Conservation (phyloP, 2,113 vertebrate species). For the Dicerorhinus sumatrensis region DNA sequence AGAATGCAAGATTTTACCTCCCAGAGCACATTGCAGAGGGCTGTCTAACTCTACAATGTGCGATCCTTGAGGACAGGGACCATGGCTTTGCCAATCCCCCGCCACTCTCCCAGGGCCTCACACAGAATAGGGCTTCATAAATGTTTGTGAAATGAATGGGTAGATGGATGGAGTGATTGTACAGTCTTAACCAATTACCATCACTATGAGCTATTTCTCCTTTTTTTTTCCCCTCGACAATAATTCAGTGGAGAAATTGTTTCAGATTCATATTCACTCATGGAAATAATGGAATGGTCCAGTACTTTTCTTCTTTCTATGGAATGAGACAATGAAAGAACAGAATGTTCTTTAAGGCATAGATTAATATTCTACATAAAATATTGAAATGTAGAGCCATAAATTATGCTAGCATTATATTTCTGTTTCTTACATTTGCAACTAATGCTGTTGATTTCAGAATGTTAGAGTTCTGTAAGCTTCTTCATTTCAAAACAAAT, state of each 20-base stretch:
- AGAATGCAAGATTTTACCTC: not conserved
- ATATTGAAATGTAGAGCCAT: not conserved
- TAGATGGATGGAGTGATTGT: not conserved
- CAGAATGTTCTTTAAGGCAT: not conserved
- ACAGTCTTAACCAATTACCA: not conserved
- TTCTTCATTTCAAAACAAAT: not conserved
- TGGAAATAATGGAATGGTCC: not conserved
- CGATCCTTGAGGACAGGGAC: not conserved
- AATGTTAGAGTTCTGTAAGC: not conserved
- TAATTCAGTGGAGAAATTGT: constrained; percentile 2
- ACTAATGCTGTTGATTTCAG: not conserved
- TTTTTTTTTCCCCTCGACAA: not conserved
- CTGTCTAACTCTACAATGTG: not conserved
- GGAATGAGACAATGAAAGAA: not conserved
- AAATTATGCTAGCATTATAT: not conserved
- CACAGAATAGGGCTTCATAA: not conserved
- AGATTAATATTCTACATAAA: not conserved
- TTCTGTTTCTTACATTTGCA: not conserved
- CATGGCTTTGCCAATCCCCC: not conserved
- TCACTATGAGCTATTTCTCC: not conserved
- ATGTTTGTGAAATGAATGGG: not conserved
- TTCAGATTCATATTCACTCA: not conserved
- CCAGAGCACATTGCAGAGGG: not conserved
- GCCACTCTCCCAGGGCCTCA: not conserved
- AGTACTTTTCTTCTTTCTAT: not conserved